A percentile compares a stretch with the other conserved stretches of the same genome.
phyloP scores from a whole-genome alignment of 2,113 vertebrate genomes.

The Cavia aperea region DNA sequence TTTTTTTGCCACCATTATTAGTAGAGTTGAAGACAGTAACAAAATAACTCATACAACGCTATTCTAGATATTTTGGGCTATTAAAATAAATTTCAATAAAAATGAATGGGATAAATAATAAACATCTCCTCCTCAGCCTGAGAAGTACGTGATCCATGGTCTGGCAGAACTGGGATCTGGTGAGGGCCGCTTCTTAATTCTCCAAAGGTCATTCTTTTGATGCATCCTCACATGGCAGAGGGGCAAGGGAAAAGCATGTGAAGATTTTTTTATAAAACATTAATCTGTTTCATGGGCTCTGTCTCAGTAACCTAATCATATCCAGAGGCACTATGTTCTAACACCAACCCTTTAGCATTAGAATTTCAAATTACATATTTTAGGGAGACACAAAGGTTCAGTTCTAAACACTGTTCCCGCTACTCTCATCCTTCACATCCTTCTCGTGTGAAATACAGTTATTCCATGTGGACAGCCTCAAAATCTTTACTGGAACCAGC shows the following conservation, averaged over 20 bases:
- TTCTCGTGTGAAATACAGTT: background rate
- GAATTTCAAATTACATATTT: background rate
- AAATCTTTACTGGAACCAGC: background rate
- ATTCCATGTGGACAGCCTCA: background rate
- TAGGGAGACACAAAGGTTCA: rapidly evolving
- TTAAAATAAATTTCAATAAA: background rate
- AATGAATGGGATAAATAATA: background rate
- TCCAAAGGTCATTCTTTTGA: background rate
- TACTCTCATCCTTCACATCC: no score
- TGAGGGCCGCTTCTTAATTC: rapidly evolving
- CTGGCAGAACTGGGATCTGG: background rate
- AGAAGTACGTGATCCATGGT: background rate
- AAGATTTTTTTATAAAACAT: background rate
- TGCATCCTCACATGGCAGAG: background rate
- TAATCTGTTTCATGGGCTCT: rapidly evolving
- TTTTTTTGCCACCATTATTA: background rate
- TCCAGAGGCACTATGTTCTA: background rate
- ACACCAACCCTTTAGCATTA: background rate
- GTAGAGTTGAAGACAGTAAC: background rate
- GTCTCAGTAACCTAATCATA: background rate
- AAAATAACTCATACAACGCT: background rate
- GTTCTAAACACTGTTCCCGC: background rate
- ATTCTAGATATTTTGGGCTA: background rate
- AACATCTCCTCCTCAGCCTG: background rate
- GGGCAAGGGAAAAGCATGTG: background rate